These are phyloP conservation scores for Hylia prasina DNA, from an alignment of 2,113 vertebrate species.

Conservation along the genomic window DNA sequence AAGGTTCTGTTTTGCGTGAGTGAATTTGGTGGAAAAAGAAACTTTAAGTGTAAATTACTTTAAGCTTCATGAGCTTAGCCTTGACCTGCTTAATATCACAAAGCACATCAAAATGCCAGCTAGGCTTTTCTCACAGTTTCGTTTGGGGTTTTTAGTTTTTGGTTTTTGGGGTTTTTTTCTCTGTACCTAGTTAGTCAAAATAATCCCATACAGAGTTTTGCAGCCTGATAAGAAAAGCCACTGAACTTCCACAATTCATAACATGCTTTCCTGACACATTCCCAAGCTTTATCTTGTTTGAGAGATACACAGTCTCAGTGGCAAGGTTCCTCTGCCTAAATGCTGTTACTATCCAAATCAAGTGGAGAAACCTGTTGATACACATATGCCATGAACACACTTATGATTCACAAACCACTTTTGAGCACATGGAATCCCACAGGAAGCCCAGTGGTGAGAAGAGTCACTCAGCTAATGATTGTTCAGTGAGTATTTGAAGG, in stretches of 20 bases:
- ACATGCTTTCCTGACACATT: background rate
- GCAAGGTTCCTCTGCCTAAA: background rate
- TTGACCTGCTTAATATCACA: background rate
- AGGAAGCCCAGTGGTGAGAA: background rate
- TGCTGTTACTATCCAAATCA: background rate
- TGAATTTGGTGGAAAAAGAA: background rate
- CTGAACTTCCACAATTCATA: background rate
- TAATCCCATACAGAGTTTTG: background rate
- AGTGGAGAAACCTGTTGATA: background rate
- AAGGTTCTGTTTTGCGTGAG: background rate
- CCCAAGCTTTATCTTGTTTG: background rate
- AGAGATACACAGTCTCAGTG: background rate
- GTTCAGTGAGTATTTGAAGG: conserved; percentile 1
- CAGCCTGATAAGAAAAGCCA: background rate
- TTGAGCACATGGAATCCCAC: background rate
- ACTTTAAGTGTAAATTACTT: background rate
- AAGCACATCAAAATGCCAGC: background rate
- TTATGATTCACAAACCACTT: background rate
- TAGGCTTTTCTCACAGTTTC: background rate
- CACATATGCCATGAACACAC: background rate
- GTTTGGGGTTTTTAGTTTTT: background rate
- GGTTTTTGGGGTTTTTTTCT: background rate
- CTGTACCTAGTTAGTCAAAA: background rate
- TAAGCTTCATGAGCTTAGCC: background rate
- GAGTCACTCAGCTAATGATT: background rate